Evolutionary conservation across 2,113 vertebrate species (phyloP), one percentile per base, ranked within the genome.

Genomic region (Parotia lawesii): DNA sequence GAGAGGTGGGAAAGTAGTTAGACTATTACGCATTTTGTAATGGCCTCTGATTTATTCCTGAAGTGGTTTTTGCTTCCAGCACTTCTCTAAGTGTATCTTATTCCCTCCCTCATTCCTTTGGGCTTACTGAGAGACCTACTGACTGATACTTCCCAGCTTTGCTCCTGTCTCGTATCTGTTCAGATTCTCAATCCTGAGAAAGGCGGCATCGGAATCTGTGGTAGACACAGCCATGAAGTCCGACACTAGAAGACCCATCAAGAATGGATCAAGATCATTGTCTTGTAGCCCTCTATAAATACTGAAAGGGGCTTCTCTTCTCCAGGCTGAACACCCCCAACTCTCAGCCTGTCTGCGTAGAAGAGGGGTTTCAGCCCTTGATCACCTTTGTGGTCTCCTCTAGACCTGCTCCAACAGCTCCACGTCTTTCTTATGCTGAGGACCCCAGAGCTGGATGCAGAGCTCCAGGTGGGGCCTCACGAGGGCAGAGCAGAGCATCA

Each of bases 41-140:
- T n/a, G 54, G 38, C 62, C 71, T 58, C 90, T 84, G 76, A 89
- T 93, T 93, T 85, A 94, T 85, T 81, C 60, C 73, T 79, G 73
- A 57, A 69, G 71, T 74, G 56, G 21, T 40, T 64, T 85, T 80
- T 86, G 40, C 87, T 91, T 93, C 84, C 73, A 90, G 47, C 51
- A 40, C n/a, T 84, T 80, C 40, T 80, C 57, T 89, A 77, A 84
- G 73, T 66, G 77, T 70, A 45, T 71, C 85, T 73, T 37, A 18
- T 73, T 67, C 48, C 40, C 67, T 67, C 9, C 12, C 38, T 57
- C 42, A 29, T 57, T 93, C 88, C 69, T 91, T 54, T 61, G 88
- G 76, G 81, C 74, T 61, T 50, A 28, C 15, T 50, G 45, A 57
- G 85, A 70, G 60, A 72, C 58, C 77, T 62, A 62, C 42, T 44